Evolutionary conservation across 2,113 vertebrate species (phyloP).

Genomic region (Gopherus evgoodei): DNA sequence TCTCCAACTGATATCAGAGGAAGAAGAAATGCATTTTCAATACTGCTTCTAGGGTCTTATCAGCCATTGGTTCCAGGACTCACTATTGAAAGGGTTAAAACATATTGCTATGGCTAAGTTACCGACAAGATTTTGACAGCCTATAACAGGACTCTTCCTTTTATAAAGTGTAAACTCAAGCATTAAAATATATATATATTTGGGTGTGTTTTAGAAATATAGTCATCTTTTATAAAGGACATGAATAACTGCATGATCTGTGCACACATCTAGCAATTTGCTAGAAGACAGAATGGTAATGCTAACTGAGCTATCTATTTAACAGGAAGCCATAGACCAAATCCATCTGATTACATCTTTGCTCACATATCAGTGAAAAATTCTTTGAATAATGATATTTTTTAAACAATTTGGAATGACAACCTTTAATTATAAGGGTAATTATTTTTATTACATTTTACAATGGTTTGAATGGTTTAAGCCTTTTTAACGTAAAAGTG

Average conservation of each 20-base stretch:
- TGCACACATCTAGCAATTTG: neutral
- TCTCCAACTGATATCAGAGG: neutral
- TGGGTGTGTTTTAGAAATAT: neutral
- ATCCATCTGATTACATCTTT: neutral
- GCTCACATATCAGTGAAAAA: neutral
- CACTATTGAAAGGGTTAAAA: neutral
- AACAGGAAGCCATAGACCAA: neutral
- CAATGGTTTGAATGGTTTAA: neutral
- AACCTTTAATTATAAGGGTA: conserved; percentile 54
- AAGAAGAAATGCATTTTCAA: fast-evolving
- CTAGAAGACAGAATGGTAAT: fast-evolving
- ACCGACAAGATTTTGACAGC: neutral
- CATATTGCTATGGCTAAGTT: neutral
- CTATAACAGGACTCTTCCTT: neutral
- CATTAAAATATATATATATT: neutral
- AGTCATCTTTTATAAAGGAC: neutral
- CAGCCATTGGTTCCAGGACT: neutral
- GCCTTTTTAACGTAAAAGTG: conserved; percentile 29
- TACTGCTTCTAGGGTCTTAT: neutral
- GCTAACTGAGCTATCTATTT: neutral
- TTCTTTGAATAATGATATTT: conserved; percentile 8
- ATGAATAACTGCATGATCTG: neutral
- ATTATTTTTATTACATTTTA: conserved; percentile 62
- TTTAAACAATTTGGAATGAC: conserved; percentile 36
- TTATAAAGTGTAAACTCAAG: neutral